Evolutionary conservation across 2,888 invertebrate genomes (phyloP).

Genomic region (Xestia sexstrigata): DNA sequence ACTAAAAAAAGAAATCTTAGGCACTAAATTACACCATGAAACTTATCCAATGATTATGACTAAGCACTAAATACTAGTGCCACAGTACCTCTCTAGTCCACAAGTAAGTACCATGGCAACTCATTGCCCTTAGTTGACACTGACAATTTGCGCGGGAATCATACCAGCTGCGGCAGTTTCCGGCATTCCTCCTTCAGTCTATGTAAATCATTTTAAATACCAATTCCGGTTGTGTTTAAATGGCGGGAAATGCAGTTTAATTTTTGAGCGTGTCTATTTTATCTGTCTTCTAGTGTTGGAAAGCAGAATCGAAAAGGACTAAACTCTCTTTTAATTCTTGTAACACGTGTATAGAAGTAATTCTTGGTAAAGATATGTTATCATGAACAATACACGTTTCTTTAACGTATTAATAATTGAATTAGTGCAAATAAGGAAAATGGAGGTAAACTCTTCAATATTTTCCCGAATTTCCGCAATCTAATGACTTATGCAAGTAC

Average conservation of each 20-base stretch:
- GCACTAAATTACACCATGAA: constrained; percentile 17
- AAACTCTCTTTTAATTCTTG: background rate
- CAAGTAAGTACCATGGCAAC: constrained; percentile 34
- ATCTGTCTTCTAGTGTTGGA: background rate
- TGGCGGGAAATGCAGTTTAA: constrained; percentile 23
- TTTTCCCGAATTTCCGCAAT: background rate
- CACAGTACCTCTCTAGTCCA: constrained; percentile 3
- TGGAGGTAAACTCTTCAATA: background rate
- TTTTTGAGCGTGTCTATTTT: background rate
- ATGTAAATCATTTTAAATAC: constrained; percentile 57
- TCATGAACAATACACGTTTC: background rate
- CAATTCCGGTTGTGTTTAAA: constrained; percentile 50
- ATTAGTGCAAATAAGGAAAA: background rate
- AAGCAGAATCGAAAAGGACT: background rate
- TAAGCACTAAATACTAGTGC: constrained; percentile 20
- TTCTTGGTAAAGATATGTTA: background rate
- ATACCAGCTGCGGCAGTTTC: constrained; percentile 61
- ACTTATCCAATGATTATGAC: constrained; percentile 35
- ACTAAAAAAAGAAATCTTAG: background rate
- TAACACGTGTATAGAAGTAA: background rate
- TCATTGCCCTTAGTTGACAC: constrained; percentile 69
- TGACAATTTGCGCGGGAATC: constrained; percentile 65
- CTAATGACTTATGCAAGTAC: background rate
- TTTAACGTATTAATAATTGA: background rate
- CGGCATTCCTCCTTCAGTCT: constrained; percentile 60